Evolutionary conservation across 2,888 invertebrate genomes (phyloP).

Genomic region (Disparrhopalites patrizii): DNA sequence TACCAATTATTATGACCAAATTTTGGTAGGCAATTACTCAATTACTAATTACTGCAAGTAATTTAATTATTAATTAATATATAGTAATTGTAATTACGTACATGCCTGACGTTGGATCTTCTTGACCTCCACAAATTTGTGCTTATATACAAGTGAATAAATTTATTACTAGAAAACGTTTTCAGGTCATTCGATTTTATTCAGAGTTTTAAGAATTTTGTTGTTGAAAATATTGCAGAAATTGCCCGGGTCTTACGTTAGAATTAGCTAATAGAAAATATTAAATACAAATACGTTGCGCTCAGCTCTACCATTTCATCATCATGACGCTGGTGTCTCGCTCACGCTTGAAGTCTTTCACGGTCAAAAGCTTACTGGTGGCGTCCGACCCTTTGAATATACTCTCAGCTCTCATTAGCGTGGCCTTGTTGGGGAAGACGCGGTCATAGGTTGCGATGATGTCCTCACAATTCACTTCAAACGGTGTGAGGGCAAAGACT

Average conservation of each 20-base stretch:
- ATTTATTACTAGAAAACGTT: not conserved
- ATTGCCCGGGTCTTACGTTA: too few species aligned
- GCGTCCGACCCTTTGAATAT: not conserved
- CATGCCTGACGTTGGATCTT: too few species aligned
- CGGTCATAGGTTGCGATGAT: conserved; percentile 43
- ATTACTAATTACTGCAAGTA: too few species aligned
- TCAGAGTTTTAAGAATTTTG: not conserved
- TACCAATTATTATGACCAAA: too few species aligned
- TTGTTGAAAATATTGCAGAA: too few species aligned
- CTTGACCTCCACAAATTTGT: not conserved
- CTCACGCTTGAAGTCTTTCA: conserved; percentile 17
- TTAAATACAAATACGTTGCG: too few species aligned
- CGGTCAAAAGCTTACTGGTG: conserved; percentile 49
- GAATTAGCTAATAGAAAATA: too few species aligned
- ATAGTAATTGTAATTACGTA: too few species aligned
- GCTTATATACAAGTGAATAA: too few species aligned
- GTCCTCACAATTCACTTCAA: conserved; percentile 36
- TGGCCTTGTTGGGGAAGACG: conserved; percentile 36
- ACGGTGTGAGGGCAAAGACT: conserved; percentile 49
- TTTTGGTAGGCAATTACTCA: too few species aligned
- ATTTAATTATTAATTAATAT: too few species aligned
- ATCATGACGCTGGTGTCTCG: not conserved
- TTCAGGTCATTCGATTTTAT: not conserved
- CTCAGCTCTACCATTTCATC: conserved; percentile 18
- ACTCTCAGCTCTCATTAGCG: conserved; percentile 21